Conservation (phyloP, 2,113 vertebrate genomes). For the Alosa alosa region DNA sequence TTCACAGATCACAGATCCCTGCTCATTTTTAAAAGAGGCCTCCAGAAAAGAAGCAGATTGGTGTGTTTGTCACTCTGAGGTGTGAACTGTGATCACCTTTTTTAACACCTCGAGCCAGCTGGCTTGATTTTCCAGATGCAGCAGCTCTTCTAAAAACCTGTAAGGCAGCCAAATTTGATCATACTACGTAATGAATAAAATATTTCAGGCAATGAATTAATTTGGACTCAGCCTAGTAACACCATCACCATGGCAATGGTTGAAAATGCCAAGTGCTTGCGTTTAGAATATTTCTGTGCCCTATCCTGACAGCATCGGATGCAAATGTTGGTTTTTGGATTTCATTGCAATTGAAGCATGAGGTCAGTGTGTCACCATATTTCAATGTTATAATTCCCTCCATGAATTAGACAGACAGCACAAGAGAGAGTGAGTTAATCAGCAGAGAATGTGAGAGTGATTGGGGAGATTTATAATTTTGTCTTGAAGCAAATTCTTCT, state of each 20-base stretch:
- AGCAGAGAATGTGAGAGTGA: background rate
- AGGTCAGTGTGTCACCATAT: slow-evolving; percentile 24
- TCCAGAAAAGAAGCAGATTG: slow-evolving; percentile 10
- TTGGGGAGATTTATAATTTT: background rate
- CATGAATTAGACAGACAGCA: background rate
- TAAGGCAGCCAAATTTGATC: slow-evolving; percentile 37
- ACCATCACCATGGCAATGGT: slow-evolving; percentile 36
- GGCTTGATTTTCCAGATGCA: slow-evolving; percentile 30
- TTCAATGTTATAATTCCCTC: slow-evolving; percentile 11
- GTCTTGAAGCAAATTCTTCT: background rate
- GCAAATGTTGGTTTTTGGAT: slow-evolving; percentile 19
- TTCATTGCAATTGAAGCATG: slow-evolving; percentile 39
- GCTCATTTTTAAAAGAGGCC: background rate
- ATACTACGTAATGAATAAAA: slow-evolving; percentile 40
- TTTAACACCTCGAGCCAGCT: slow-evolving; percentile 15
- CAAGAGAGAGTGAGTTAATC: background rate
- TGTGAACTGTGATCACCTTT: slow-evolving; percentile 26
- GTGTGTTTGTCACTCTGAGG: background rate
- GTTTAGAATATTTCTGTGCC: slow-evolving; percentile 33
- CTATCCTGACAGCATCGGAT: slow-evolving; percentile 22
- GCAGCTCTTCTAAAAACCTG: slow-evolving; percentile 32
- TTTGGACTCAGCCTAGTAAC: slow-evolving; percentile 39
- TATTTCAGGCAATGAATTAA: slow-evolving; percentile 41
- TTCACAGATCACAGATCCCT: background rate
- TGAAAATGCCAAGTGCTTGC: slow-evolving; percentile 35